These are phyloP conservation scores for Pterois miles DNA, from an alignment of 2,797 vertebrate genomes.

Conservation along the genomic window DNA sequence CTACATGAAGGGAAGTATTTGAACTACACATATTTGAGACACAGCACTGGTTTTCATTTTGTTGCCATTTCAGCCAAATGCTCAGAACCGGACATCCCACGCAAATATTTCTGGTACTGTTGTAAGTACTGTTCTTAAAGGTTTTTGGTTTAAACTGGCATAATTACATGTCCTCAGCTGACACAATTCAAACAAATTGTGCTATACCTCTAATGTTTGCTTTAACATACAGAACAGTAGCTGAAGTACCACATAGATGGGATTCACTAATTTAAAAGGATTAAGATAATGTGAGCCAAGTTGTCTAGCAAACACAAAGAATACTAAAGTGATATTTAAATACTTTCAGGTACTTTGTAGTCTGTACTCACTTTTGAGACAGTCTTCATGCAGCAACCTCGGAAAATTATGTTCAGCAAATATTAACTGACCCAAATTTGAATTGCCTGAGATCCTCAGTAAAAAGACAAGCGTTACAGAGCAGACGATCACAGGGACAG, in stretches of 20 bases:
- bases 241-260: conserved; percentile 22
- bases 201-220: background rate
- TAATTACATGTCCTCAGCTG: conserved; percentile 9
- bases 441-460: background rate
- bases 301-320: background rate
- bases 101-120: background rate
- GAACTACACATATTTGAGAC: background rate
- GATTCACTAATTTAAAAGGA: conserved; percentile 48
- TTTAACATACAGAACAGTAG: background rate
- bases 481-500: conserved; percentile 24
- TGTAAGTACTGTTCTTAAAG: background rate
- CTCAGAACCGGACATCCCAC: background rate
- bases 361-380: background rate
- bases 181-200: conserved; percentile 8
- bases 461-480: background rate
- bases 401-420: background rate
- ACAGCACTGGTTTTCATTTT: background rate
- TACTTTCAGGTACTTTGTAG: background rate
- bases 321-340: background rate
- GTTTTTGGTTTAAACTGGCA: conserved; percentile 2
- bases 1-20: background rate
- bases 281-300: conserved; percentile 24
- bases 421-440: background rate
- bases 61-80: too few relatives aligned
- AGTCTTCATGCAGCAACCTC: background rate